Conservation (phyloP, 2,888 invertebrate species). For the Heliconius cydno region DNA sequence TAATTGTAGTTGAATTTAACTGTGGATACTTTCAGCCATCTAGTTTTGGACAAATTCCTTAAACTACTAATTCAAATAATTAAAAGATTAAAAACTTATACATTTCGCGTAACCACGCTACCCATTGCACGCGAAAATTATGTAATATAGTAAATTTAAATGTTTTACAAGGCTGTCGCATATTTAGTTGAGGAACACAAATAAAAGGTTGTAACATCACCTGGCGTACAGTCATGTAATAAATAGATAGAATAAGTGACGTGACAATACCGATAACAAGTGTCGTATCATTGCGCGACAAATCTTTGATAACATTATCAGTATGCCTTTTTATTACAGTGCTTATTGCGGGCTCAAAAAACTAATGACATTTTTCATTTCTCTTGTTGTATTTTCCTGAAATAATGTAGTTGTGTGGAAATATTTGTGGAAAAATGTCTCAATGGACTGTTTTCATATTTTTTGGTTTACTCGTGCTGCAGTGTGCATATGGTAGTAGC, state of each 20-base stretch:
- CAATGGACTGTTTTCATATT: constrained; percentile 56
- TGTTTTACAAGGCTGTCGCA: constrained; percentile 27
- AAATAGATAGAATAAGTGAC: constrained; percentile 38
- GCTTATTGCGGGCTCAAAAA: constrained; percentile 41
- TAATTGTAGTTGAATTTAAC: background rate
- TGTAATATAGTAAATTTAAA: background rate
- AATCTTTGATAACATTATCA: constrained; percentile 73
- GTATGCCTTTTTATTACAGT: constrained; percentile 54
- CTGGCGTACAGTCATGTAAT: constrained; percentile 34
- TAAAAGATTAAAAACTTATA: background rate
- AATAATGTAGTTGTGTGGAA: constrained; percentile 36
- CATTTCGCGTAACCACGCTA: background rate
- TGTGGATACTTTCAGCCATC: background rate
- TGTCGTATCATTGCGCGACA: constrained; percentile 55
- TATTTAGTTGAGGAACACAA: constrained; percentile 19
- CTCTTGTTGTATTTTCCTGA: constrained; percentile 15
- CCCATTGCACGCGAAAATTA: background rate
- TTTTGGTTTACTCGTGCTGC: constrained; percentile 57
- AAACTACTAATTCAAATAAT: background rate
- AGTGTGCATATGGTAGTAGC: constrained; percentile 54
- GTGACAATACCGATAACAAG: constrained; percentile 40
- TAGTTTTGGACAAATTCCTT: background rate
- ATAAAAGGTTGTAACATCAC: constrained; percentile 35
- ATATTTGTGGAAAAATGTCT: constrained; percentile 53
- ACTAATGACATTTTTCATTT: constrained; percentile 29